A percentile compares a stretch with the other conserved stretches of the same genome.
Evolutionary conservation across 2,888 invertebrate genomes (phyloP).

Genomic region (Platerodrilus igneus): DNA sequence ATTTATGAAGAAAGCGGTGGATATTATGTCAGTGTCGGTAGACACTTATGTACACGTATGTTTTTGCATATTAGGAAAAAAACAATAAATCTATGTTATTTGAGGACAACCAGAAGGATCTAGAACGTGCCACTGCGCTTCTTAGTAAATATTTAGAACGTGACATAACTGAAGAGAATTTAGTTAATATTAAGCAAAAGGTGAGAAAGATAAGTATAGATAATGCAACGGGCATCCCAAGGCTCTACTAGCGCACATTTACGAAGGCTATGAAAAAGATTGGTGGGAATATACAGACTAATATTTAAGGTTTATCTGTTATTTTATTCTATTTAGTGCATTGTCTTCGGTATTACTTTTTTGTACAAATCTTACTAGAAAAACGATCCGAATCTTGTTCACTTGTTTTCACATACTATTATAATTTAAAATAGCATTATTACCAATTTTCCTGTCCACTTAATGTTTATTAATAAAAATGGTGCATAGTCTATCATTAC

Average conservation of each 20-base stretch:
- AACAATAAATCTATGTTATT: slow-evolving; percentile 99
- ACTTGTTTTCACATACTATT: too few species aligned
- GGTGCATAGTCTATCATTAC: too few species aligned
- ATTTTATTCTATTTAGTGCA: too few species aligned
- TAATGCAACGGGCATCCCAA: slow-evolving; percentile 97
- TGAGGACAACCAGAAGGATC: slow-evolving; percentile 97
- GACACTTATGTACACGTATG: slow-evolving; percentile 98
- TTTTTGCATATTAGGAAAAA: slow-evolving; percentile 97
- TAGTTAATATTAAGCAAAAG: slow-evolving; percentile 96
- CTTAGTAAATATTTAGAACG: slow-evolving; percentile 96
- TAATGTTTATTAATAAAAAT: too few species aligned
- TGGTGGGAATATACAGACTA: slow-evolving; percentile 96
- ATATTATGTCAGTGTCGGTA: slow-evolving; percentile 95
- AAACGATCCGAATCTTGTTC: too few species aligned
- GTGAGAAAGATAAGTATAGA: too few species aligned
- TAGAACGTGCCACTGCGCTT: slow-evolving; percentile 95
- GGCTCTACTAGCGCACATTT: slow-evolving; percentile 93
- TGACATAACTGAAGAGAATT: slow-evolving; percentile 95
- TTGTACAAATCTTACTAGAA: too few species aligned
- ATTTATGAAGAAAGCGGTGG: slow-evolving; percentile 95
- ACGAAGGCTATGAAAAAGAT: slow-evolving; percentile 98
- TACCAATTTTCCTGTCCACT: too few species aligned
- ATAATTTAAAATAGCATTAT: too few species aligned
- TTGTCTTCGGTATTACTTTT: too few species aligned
- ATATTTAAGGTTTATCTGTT: slow-evolving; percentile 1